Conservation (phyloP, 92 coral and sea anemone species). For the Plumapathes pennacea region DNA sequence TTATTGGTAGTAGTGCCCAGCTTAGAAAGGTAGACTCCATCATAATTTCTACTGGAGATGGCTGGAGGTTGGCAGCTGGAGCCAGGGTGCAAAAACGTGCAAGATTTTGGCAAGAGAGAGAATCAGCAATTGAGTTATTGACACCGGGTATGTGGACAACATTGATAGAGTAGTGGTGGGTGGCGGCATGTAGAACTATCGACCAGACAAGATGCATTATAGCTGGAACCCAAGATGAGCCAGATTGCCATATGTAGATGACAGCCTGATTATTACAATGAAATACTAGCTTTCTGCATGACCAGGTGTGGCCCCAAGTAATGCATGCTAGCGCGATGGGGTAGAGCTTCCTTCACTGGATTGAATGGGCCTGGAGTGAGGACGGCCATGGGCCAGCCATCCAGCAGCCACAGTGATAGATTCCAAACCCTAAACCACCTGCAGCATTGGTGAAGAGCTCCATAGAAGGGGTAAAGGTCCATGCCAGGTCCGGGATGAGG, state of each 20-base stretch:
- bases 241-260: slow-evolving; percentile 15
- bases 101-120: slow-evolving; percentile 2
- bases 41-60: too few relatives aligned
- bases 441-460: slow-evolving; percentile 9
- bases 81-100: slow-evolving; percentile 8
- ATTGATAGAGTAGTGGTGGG: slow-evolving; percentile 2
- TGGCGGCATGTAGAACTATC: slow-evolving; percentile 4
- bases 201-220: slow-evolving; percentile 27
- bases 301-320: slow-evolving; percentile 27
- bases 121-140: slow-evolving; percentile 3
- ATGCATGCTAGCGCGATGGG: slow-evolving; percentile 35
- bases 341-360: slow-evolving; percentile 8
- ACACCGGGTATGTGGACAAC: slow-evolving; percentile 9
- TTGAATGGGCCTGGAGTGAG: neutral
- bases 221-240: slow-evolving; percentile 19
- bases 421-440: slow-evolving; percentile 4
- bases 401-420: slow-evolving; percentile 10
- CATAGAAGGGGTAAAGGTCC: slow-evolving; percentile 5
- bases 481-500: slow-evolving; percentile 4
- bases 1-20: too few relatives aligned
- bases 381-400: slow-evolving; percentile 3
- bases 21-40: too few relatives aligned
- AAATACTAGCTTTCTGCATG: slow-evolving; percentile 14
- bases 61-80: neutral
- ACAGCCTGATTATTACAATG: slow-evolving; percentile 21